phyloP scores from a whole-genome alignment of 2,888 invertebrate genomes.

The Sycophila texana region DNA sequence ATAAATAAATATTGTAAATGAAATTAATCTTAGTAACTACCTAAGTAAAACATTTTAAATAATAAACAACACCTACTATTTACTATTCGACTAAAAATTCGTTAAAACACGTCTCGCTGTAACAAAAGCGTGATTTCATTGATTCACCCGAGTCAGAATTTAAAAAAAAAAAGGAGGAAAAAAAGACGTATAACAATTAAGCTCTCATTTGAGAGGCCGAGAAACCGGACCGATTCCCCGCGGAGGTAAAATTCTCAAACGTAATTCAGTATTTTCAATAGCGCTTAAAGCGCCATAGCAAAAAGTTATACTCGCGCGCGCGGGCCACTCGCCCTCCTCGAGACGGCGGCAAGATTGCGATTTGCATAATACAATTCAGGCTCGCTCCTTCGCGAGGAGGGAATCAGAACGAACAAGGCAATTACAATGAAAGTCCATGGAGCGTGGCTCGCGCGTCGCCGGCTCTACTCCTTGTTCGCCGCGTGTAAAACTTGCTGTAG shows the following conservation, averaged over 20 bases:
- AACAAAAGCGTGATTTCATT: neutral
- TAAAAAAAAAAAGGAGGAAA: neutral
- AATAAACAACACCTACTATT: too few species aligned
- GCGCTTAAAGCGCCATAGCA: conserved; percentile 40
- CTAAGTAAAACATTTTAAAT: too few species aligned
- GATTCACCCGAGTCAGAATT: neutral
- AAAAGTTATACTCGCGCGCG: conserved; percentile 44
- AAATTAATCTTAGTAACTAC: too few species aligned
- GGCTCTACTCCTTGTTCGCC: conserved; percentile 48
- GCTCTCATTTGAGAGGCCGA: conserved; percentile 13
- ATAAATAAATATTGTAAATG: too few species aligned
- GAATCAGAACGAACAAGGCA: conserved; percentile 74
- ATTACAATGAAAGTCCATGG: conserved; percentile 75
- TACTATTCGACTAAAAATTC: too few species aligned
- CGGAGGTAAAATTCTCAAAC: conserved; percentile 34
- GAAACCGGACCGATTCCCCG: neutral
- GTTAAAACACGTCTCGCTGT: too few species aligned
- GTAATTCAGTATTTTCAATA: conserved; percentile 41
- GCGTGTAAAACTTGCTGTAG: conserved; percentile 54
- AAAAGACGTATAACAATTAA: conserved; percentile 18
- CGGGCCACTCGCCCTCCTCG: neutral
- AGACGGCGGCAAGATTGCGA: conserved; percentile 69
- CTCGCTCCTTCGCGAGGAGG: conserved; percentile 61
- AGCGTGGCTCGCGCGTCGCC: conserved; percentile 64
- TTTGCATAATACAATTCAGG: conserved; percentile 75